Conservation (phyloP, 2,113 vertebrate genomes). For the Malurus melanocephalus region DNA sequence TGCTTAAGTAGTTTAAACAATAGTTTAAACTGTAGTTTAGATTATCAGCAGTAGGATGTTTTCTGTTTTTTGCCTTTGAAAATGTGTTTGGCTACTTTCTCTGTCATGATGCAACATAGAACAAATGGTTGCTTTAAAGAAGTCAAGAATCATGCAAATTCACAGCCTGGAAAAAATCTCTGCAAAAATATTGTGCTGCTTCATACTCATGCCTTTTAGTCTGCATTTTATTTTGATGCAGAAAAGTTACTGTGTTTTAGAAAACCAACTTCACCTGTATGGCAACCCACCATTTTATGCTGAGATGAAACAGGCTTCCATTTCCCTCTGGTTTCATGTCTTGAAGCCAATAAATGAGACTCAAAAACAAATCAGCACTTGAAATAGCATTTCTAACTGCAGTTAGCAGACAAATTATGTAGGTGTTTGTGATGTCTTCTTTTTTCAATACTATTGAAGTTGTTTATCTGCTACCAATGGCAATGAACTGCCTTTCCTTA, state of each 20-base stretch:
- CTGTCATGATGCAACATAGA: background rate
- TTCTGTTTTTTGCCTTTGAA: background rate
- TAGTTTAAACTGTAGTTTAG: too few species aligned
- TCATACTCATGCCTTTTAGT: background rate
- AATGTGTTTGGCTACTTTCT: background rate
- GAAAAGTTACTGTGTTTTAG: background rate
- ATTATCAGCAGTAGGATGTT: background rate
- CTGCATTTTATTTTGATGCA: background rate
- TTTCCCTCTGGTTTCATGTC: background rate
- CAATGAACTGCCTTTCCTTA: background rate
- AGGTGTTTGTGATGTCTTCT: background rate
- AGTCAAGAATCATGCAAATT: background rate
- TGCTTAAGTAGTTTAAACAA: too few species aligned
- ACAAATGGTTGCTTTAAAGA: background rate
- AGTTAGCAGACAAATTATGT: background rate
- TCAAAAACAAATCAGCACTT: background rate
- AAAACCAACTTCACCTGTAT: background rate
- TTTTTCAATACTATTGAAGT: background rate
- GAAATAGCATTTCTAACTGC: background rate
- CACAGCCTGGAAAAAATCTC: background rate
- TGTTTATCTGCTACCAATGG: background rate
- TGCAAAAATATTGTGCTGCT: background rate
- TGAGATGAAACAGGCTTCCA: background rate
- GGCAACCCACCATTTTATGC: background rate
- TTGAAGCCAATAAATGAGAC: background rate